A percentile compares a stretch with the other conserved stretches of the same genome.
Conservation (phyloP, 2,797 vertebrate genomes). For the Phyllotis vaccarum region DNA sequence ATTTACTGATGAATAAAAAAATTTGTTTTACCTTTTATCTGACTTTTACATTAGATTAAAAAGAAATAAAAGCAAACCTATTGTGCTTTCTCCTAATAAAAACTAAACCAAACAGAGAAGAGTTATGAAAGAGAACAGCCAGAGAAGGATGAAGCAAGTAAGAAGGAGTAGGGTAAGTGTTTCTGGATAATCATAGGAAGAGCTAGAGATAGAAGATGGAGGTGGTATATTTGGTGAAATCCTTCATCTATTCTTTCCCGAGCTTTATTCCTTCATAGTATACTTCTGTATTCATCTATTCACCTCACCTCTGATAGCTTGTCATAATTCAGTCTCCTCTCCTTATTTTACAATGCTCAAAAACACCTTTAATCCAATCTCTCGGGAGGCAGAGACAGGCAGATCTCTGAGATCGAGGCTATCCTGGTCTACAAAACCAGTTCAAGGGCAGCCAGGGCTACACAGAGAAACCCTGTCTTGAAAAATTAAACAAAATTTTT, state of each 20-base stretch:
- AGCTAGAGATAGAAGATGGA: not conserved
- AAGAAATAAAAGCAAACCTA: not conserved
- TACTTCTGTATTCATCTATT: conserved; percentile 52
- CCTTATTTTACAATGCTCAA: conserved; percentile 58
- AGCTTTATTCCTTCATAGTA: not conserved
- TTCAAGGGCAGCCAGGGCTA: not conserved
- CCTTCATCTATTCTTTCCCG: not conserved
- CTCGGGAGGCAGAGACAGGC: too few relatives aligned
- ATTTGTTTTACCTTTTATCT: not conserved
- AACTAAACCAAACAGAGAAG: conserved; percentile 38
- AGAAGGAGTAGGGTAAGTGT: not conserved
- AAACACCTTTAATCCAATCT: not conserved
- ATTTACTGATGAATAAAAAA: not conserved
- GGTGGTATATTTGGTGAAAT: conserved; percentile 23
- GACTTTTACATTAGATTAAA: not conserved
- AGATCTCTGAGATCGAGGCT: not conserved
- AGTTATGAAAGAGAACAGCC: not conserved
- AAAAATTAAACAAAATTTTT: not conserved
- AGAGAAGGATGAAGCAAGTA: not conserved
- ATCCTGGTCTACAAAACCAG: not conserved
- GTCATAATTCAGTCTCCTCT: conserved; percentile 51
- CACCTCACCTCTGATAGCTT: conserved; percentile 1
- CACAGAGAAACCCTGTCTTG: not conserved
- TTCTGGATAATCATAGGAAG: not conserved
- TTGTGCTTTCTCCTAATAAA: not conserved